These are phyloP conservation scores for Tetragnatha montana DNA, from an alignment of 2,888 invertebrate genomes.

Conservation along the genomic window DNA sequence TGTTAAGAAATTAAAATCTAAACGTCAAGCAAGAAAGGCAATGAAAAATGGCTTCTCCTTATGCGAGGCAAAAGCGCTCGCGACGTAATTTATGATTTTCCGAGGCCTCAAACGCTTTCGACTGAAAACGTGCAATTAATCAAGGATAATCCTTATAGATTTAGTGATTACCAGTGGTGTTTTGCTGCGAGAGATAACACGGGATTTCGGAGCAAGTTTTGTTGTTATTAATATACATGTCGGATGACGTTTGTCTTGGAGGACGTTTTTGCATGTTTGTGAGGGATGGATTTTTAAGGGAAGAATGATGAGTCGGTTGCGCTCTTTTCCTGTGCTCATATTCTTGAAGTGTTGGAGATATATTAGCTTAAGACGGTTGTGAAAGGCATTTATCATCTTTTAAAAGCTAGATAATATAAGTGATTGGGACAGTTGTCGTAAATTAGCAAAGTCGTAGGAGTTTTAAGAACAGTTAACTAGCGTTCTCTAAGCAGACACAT, in stretches of 20 bases:
- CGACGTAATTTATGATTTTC: conserved; percentile 59
- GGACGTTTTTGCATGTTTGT: neutral
- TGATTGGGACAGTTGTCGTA: no score
- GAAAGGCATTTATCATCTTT: no score
- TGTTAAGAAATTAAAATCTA: conserved; percentile 63
- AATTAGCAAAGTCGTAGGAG: no score
- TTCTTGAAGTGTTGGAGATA: no score
- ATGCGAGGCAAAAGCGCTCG: conserved; percentile 28
- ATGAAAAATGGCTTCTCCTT: conserved; percentile 54
- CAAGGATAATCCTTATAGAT: conserved; percentile 48
- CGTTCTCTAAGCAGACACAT: no score
- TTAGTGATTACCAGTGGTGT: conserved; percentile 16
- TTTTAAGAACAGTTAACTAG: no score
- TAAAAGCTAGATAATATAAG: no score
- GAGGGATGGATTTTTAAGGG: neutral
- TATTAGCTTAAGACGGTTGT: no score
- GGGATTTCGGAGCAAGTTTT: neutral
- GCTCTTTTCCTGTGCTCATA: neutral
- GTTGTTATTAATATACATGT: neutral
- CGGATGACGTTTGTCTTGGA: neutral
- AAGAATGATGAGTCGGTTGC: neutral
- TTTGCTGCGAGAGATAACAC: neutral
- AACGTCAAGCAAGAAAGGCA: conserved; percentile 44
- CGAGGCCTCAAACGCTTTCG: conserved; percentile 37
- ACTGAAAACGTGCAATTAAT: conserved; percentile 42